Conservation (phyloP, 2,113 vertebrate genomes). For the Dromiciops gliroides region DNA sequence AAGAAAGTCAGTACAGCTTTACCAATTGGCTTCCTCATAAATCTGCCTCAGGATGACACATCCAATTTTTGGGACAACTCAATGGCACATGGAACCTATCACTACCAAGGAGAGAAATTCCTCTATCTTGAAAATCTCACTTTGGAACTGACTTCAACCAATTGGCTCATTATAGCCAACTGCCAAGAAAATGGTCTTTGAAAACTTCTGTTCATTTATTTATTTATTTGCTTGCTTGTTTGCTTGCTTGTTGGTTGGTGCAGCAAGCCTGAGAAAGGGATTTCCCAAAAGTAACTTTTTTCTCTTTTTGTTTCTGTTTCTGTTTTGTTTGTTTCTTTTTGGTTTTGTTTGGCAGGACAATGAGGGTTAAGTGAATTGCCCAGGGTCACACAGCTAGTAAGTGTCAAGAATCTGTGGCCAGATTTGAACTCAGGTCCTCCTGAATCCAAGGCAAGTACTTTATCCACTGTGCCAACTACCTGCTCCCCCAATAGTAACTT, state of each 20-base stretch:
- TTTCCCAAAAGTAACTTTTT: conserved; percentile 20
- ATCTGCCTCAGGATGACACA: neutral
- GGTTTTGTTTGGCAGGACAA: too few species aligned
- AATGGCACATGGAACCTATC: neutral
- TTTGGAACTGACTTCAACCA: neutral
- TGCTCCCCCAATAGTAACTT: too few species aligned
- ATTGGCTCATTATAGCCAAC: conserved; percentile 2
- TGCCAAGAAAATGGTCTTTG: neutral
- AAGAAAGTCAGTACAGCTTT: neutral
- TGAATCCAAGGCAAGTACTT: too few species aligned
- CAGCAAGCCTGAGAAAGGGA: conserved; percentile 1
- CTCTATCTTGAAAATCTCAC: neutral
- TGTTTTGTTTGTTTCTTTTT: too few species aligned
- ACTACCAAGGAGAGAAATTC: neutral
- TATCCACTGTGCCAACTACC: too few species aligned
- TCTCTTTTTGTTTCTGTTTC: too few species aligned
- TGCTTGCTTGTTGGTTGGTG: too few species aligned
- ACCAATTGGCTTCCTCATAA: neutral
- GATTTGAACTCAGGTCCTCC: too few species aligned
- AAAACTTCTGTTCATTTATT: conserved; percentile 24
- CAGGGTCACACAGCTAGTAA: too few species aligned
- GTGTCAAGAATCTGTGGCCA: too few species aligned
- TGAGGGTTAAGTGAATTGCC: too few species aligned
- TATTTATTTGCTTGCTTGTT: too few species aligned
- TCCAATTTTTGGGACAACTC: neutral